Conservation (phyloP, 2,888 invertebrate genomes). For the Orthosia gothica region DNA sequence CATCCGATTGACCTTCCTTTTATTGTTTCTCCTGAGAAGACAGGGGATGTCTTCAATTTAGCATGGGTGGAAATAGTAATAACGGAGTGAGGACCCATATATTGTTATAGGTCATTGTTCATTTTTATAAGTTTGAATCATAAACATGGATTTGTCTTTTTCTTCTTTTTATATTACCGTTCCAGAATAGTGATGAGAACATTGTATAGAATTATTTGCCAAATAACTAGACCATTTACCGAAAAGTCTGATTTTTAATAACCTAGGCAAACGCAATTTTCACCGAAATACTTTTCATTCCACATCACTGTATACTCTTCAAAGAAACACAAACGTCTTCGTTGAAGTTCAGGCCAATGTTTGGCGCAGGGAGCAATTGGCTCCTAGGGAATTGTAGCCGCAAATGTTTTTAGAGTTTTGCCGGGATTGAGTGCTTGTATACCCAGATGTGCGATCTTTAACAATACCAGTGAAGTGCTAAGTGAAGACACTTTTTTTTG, state of each 20-base stretch:
- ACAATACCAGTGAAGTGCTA: neutral
- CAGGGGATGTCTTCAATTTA: too few relatives aligned
- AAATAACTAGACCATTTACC: neutral
- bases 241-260: neutral
- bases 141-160: too few relatives aligned
- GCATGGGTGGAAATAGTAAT: too few relatives aligned
- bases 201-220: neutral
- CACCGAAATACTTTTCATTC: neutral
- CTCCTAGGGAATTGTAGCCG: constrained; percentile 9
- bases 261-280: too few relatives aligned
- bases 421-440: constrained; percentile 11
- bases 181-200: too few relatives aligned
- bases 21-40: too few relatives aligned
- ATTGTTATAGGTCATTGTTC: too few relatives aligned
- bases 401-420: constrained; percentile 20
- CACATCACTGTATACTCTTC: constrained; percentile 3
- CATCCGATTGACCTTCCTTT: too few relatives aligned
- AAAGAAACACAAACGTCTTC: neutral
- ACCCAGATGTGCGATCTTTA: neutral
- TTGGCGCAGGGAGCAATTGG: constrained; percentile 14
- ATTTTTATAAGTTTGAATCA: too few relatives aligned
- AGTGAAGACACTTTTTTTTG: neutral
- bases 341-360: too few relatives aligned
- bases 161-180: too few relatives aligned
- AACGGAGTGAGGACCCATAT: too few relatives aligned